phyloP scores from a whole-genome alignment of 2,888 invertebrate species.

The Sesamia inferens region DNA sequence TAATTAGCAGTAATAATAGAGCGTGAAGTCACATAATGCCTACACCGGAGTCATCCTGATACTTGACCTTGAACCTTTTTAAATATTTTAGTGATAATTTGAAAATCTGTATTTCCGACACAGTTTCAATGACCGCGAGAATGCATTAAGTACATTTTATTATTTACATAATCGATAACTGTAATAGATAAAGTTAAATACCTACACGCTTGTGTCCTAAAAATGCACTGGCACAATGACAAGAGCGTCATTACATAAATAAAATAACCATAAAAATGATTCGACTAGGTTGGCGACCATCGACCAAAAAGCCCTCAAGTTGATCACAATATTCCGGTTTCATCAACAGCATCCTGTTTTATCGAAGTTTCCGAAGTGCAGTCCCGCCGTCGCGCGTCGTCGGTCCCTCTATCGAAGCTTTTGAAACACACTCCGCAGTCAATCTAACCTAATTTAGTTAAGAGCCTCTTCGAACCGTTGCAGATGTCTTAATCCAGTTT shows the following conservation, averaged over 20 bases:
- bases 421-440: constrained; percentile 10
- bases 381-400: constrained; percentile 5
- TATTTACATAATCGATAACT: not conserved
- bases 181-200: not conserved
- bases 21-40: no score
- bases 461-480: constrained; percentile 27
- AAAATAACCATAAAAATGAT: not conserved
- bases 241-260: not conserved
- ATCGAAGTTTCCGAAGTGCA: constrained; percentile 4
- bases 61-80: no score
- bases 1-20: no score
- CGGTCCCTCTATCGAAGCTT: constrained; percentile 10
- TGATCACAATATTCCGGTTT: not conserved
- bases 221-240: not conserved
- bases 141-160: not conserved
- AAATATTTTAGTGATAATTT: no score
- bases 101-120: no score
- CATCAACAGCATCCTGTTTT: not conserved
- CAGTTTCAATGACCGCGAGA: no score
- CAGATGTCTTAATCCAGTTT: constrained; percentile 38
- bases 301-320: not conserved
- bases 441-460: constrained; percentile 35
- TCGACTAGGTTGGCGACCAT: not conserved
- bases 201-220: not conserved
- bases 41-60: no score